phyloP scores from a whole-genome alignment of 2,113 vertebrate genomes.

The Lathamus discolor region DNA sequence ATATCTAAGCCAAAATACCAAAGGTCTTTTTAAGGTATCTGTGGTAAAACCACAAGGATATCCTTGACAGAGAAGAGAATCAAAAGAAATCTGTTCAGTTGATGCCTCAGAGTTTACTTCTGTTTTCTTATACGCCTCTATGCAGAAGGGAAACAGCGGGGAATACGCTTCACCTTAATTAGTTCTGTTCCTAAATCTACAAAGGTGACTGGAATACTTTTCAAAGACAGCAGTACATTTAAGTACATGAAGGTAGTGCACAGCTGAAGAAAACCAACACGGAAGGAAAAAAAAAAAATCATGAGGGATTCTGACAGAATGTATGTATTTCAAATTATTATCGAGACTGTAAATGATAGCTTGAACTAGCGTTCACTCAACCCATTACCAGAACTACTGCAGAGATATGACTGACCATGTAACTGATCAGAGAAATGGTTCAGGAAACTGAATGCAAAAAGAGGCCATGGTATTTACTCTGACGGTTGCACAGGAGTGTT shows the following conservation, averaged over 20 bases:
- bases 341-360: background rate
- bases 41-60: background rate
- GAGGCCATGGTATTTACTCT: background rate
- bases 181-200: background rate
- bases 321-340: background rate
- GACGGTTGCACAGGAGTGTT: background rate
- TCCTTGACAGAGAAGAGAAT: background rate
- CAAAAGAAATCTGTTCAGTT: background rate
- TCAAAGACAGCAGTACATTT: background rate
- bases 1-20: background rate
- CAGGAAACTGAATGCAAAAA: background rate
- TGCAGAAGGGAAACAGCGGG: background rate
- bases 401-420: background rate
- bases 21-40: background rate
- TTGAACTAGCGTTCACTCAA: background rate
- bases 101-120: background rate
- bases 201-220: background rate
- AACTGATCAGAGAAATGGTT: background rate
- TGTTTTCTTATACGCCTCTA: background rate
- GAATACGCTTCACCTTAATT: background rate
- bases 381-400: background rate
- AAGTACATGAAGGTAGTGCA: background rate
- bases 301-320: background rate
- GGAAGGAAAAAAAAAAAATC: background rate
- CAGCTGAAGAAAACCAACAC: background rate